Evolutionary conservation across 1,140 invertebrate genomes (phyloP), one percentile per base, ranked within the genome.

Genomic region (Cyclargus thomasi): DNA sequence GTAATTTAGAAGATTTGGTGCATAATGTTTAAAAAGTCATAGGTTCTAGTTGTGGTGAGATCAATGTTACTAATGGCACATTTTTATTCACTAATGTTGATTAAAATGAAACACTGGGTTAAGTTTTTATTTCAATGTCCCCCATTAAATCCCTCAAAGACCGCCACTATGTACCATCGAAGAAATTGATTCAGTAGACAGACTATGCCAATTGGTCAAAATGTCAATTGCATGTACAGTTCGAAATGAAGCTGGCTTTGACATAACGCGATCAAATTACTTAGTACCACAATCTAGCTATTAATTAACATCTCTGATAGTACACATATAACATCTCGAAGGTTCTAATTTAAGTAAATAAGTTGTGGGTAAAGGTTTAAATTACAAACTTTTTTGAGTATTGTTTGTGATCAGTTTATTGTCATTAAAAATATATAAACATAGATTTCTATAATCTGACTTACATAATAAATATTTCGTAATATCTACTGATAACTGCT

Each of bases 381-480:
- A 8, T 47, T 23, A 29, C 39, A 47, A 16, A 47, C 11, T 47
- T 47, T 11, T 29, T 29, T 11, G 11, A 47, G 3, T 47, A 47
- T 16, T 47, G 3, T 47, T 47, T 47, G 39, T 47, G 39, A 47
- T 16, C 39, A 47, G 39, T 59, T 59, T 59, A 59, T 59, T 59
- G 18, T 59, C 20, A 21, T 18, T 59, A 59, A 59, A 59, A 59
- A 64, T 64, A 64, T 20, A 59, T 14, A 57, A 23, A 53, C 23
- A 53, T 65, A 65, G 14, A 23, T 65, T 53, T 53, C 21, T 65
- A n/a, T 65, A 22, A 65, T 17, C 7, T 36, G 18, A 21, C 23
- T 20, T 21, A 21, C 6, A 22, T 22, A 64, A 21, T 64, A 53
- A 14, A 22, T 21, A 62, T 22, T 47, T 62, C 17, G n/a, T 47